Base-by-base conservation (phyloP, 2,888 invertebrate genomes). In the Sceliomorpha sp. region DNA sequence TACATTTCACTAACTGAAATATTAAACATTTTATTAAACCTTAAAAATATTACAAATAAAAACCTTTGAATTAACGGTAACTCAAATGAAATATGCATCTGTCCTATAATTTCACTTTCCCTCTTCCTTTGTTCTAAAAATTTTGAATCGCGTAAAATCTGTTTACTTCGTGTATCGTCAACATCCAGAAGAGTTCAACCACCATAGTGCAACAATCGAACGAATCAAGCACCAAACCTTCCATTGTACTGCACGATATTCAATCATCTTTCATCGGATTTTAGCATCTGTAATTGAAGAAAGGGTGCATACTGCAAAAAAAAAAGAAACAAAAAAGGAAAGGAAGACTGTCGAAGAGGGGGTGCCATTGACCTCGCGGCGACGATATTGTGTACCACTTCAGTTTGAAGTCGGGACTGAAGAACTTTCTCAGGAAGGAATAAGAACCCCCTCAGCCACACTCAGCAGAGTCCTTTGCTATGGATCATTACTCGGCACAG, bases 311-410 rank as follows among this genome's bases (percentile, higher is more conserved):
- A 10, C 27, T 1, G 51, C 53, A 64, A 62, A 62, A 67, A 64
- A 5, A 5, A 20, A 20, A 20, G 20, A 20, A 20, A 20, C n/a
- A n/a, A 20, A 20, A 20, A 20, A 20, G 20, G 5, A 68, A 63
- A 55, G 51, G 40, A 64, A 63, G 37, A 40, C 45, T 55, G 68
- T 69, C 36, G 59, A 48, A 68, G 73, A 63, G 78, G 79, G 82
- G 80, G 78, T 83, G 85, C 84, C 87, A 82, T 87, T 87, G 87
- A 87, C 86, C 86, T 76, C 75, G 72, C 76, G 76, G 77, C 80
- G 75, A 77, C 80, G 82, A 87, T 85, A 87, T 85, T 84, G 82
- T 83, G 84, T 82, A 85, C 83, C 82, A 86, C 86, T 87, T 79
- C 59, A 85, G 82, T 82, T 82, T 83, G 81, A 84, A 86, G 84